Evolutionary conservation across 2,113 vertebrate genomes (phyloP).

Genomic region (western clawed frog (Xenopus tropicalis)): UCB_Xtro_10.0 CM004446.2:4184001-4184500

Average conservation of each 20-base stretch:
- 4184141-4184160: slow-evolving; percentile 95
- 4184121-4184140: slow-evolving; percentile 92
- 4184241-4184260: slow-evolving; percentile 89
- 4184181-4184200: slow-evolving; percentile 95
- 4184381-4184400: slow-evolving; percentile 76
- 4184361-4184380: slow-evolving; percentile 96
- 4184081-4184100: slow-evolving; percentile 90
- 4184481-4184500: slow-evolving; percentile 99
- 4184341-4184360: slow-evolving; percentile 95
- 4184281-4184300: slow-evolving; percentile 93
- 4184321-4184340: slow-evolving; percentile 94
- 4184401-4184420: slow-evolving; percentile 66
- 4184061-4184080: slow-evolving; percentile 88
- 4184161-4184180: slow-evolving; percentile 87
- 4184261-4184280: slow-evolving; percentile 87
- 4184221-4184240: slow-evolving; percentile 88
- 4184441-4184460: slow-evolving; percentile 91
- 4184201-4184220: slow-evolving; percentile 98
- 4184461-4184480: slow-evolving; percentile 98
- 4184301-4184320: slow-evolving; percentile 95
- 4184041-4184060: slow-evolving; percentile 92
- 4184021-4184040: slow-evolving; percentile 95
- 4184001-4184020: slow-evolving; percentile 98
- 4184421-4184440: slow-evolving; percentile 66
- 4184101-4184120: slow-evolving; percentile 89